Base-by-base conservation (phyloP, 2,888 invertebrate genomes). In the Ormia ochracea region DNA sequence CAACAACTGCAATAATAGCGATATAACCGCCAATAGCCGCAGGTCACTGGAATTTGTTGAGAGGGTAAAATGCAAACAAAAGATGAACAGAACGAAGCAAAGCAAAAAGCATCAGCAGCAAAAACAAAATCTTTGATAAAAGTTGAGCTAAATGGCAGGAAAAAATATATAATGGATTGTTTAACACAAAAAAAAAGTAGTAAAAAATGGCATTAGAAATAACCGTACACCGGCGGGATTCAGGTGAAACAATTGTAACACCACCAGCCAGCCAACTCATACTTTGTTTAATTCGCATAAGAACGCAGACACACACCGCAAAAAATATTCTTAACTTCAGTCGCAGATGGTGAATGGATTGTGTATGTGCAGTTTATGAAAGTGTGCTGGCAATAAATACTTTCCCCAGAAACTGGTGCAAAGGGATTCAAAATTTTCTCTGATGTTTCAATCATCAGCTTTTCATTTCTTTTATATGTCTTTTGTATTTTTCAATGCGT, bases 11-110 rank as follows among this genome's bases (percentile, higher is more conserved):
- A 43, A 68, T 56, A 41, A 21, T 58, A 75, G 38, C 58, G 45
- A 70, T 73, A 73, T 78, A 61, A 78, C 81, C 72, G 76, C 66
- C 75, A 76, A 72, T 68, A 50, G 61, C 76, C 38, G 5, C 33
- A 12, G 56, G 80, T 68, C 33, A 65, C 54, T 80, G 80, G 56
- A 76, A 80, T 80, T 80, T 80, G 80, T 76, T 80, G 72, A 76
- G 80, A 76, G 80, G 80, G 76, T 80, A 80, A 59, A 76, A 76
- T 48, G 43, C 48, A 61, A 76, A 80, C 76, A 80, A 80, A 66
- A 72, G 66, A 48, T 45, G 45, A 45, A 54, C 48, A 61, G 68
- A 43, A 52, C n/a, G 61, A 50, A 70, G 38, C n/a, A 66, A 75
- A 70, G 69, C 12, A 63, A 48, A 48, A 14, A 56, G 14, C n/a